These are phyloP conservation scores for Lasioglossum albipes DNA, from an alignment of 1,140 invertebrate species.

Conservation along the genomic window DNA sequence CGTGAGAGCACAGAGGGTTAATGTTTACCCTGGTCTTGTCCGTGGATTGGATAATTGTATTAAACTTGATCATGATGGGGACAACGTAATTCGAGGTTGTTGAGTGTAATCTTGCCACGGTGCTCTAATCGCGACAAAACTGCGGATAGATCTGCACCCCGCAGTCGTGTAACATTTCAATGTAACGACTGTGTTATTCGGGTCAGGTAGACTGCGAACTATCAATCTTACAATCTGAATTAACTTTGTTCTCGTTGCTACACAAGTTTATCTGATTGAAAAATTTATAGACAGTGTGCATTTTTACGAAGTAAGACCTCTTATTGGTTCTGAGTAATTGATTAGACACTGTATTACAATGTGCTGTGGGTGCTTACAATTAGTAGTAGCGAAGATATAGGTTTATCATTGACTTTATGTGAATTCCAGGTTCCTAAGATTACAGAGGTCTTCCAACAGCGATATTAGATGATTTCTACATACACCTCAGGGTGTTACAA, in stretches of 20 bases:
- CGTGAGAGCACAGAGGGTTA: constrained; percentile 27
- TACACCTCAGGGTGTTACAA: neutral
- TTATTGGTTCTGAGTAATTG: no score
- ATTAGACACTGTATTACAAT: no score
- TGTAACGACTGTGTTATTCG: neutral
- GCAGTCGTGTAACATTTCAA: constrained; percentile 12
- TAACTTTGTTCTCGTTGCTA: neutral
- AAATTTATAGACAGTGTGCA: no score
- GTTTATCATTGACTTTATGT: no score
- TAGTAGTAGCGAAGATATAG: no score
- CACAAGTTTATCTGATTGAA: no score
- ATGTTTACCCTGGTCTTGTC: constrained; percentile 56
- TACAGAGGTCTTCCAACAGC: neutral
- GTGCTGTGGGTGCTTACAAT: no score
- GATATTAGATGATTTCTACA: neutral
- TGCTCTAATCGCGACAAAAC: constrained; percentile 27
- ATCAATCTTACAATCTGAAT: no score
- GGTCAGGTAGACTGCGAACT: no score
- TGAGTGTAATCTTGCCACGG: constrained; percentile 34
- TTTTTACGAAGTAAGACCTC: no score
- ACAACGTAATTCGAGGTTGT: constrained; percentile 55
- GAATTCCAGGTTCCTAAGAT: no score
- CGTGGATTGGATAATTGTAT: constrained; percentile 59
- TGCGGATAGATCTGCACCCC: constrained; percentile 30
- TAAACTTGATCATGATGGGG: constrained; percentile 52